Evolutionary conservation across 2,113 vertebrate genomes (phyloP).

Genomic region (Dipodomys spectabilis): DNA sequence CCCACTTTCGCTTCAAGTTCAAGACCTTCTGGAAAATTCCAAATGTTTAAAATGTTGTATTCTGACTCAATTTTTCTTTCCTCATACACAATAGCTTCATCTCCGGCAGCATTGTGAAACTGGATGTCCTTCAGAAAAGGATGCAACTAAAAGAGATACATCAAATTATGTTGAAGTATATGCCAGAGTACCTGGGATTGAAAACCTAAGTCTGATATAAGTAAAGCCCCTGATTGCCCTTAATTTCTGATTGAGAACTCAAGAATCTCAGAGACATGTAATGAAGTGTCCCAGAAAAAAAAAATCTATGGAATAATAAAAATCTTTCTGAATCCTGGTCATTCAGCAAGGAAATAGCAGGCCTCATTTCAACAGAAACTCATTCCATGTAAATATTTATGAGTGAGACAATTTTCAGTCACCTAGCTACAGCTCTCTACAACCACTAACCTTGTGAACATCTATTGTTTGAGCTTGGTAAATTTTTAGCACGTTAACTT

Average conservation of each 20-base stretch:
- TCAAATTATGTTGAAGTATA: neutral
- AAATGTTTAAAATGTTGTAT: neutral
- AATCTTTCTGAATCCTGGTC: no score
- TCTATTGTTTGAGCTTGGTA: no score
- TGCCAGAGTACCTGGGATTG: neutral
- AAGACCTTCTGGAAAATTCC: neutral
- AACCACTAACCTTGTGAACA: no score
- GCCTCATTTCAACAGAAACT: no score
- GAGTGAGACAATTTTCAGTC: no score
- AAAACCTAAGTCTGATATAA: neutral
- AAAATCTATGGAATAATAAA: no score
- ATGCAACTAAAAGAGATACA: neutral
- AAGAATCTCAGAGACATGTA: neutral
- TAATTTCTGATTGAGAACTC: no score
- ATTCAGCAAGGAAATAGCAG: no score
- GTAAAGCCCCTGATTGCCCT: rapidly evolving
- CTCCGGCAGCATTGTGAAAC: neutral
- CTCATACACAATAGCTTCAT: neutral
- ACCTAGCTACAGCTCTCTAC: no score
- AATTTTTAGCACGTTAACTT: no score
- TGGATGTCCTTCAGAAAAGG: neutral
- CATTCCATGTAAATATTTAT: no score
- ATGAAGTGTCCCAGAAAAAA: no score
- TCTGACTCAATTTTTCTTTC: neutral
- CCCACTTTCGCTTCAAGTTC: neutral